Base-by-base conservation (phyloP, 2,888 invertebrate genomes). In the Hydrotaea cyrtoneurina region DNA sequence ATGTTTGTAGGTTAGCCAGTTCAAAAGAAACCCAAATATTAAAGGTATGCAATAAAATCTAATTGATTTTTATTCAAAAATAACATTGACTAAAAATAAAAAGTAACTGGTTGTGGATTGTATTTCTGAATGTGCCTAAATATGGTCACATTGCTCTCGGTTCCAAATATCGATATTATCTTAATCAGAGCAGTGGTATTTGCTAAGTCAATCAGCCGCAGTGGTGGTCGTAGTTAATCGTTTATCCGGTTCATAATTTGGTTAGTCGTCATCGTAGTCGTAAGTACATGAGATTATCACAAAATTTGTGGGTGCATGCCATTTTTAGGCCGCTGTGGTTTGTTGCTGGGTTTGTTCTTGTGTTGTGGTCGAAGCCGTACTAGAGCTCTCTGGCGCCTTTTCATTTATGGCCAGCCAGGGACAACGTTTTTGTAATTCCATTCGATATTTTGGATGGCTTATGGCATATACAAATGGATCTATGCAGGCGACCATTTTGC, bases 381-480 rank as follows among this genome's bases (percentile, higher is more conserved):
- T 95, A n/a, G 93, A 92, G 0, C 93, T 93, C 86, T 96, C 95
- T 36, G 91, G 90, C 0, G 94, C 94, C 75, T 92, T 91, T 89
- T 96, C 96, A 86, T 94, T 94, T 76, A 96, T 95, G 84, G 95
- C 95, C 83, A 96, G 92, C 93, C 93, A 97, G 10, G 97, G 96
- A 91, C 97, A 94, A 74, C 96, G 95, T 84, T 96, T 96, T 89
- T 96, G 96, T 80, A 97, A 93, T 91, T 97, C 97, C 92, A 96
- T 93, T 88, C 97, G 95, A 93, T 96, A 96, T 93, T 94, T 96
- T 5, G 98, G 98, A 94, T 98, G 98, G 90, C 97, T 97, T 87
- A 97, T 97, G 4, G 97, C 97, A 89, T 97, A 97, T 1, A 97
- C 95, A 93, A 97, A 97, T 0, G 98, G 98, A 93, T 98, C 98